A percentile compares a stretch with the other conserved stretches of the same genome.
phyloP scores from a whole-genome alignment of 1,140 invertebrate genomes.

The Bombus confusus region DNA sequence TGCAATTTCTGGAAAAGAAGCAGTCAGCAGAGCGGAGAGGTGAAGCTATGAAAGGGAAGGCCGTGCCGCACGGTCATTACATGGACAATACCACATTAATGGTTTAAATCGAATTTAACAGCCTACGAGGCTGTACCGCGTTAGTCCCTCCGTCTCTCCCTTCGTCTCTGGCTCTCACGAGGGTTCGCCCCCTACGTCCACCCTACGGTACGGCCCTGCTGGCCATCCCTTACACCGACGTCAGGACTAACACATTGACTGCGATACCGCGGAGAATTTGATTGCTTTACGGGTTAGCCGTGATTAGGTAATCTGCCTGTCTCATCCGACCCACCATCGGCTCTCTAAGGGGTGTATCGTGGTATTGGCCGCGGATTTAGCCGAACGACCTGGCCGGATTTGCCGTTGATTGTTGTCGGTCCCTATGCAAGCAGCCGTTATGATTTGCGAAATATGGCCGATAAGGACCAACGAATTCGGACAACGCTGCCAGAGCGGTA shows the following conservation, averaged over 20 bases:
- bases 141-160: background rate
- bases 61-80: conserved; percentile 70
- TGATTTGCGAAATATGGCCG: conserved; percentile 42
- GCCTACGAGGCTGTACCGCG: conserved; percentile 53
- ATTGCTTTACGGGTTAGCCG: conserved; percentile 77
- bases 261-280: conserved; percentile 72
- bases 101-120: conserved; percentile 79
- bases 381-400: conserved; percentile 51
- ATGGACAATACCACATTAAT: conserved; percentile 78
- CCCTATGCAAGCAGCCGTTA: conserved; percentile 31
- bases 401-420: conserved; percentile 57
- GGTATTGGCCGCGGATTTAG: conserved; percentile 56
- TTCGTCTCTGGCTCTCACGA: background rate
- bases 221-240: conserved; percentile 43
- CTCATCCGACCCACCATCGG: conserved; percentile 53
- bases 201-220: conserved; percentile 21
- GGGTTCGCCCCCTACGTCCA: background rate
- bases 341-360: conserved; percentile 11
- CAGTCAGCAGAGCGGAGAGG: conserved; percentile 62
- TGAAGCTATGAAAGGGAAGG: conserved; percentile 51
- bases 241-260: conserved; percentile 59
- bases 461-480: conserved; percentile 28
- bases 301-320: conserved; percentile 78
- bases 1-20: conserved; percentile 64
- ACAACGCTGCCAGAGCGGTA: background rate